Conservation (phyloP, 2,888 invertebrate genomes). For the Nemoura dubitans region DNA sequence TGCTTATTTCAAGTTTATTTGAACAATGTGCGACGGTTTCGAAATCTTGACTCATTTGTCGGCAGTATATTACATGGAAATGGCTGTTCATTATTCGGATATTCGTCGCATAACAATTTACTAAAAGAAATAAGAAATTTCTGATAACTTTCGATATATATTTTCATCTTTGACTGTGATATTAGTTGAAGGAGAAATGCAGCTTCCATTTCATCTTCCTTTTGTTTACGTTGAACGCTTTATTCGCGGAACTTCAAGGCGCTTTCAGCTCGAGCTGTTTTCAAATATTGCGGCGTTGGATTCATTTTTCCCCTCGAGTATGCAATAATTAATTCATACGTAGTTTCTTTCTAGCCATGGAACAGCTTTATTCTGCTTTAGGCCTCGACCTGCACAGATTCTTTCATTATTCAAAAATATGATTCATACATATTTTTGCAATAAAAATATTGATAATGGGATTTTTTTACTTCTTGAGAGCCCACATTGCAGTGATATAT, state of each 20-base stretch:
- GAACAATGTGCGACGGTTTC: neutral
- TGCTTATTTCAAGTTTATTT: neutral
- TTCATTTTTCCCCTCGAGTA: neutral
- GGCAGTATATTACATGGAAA: neutral
- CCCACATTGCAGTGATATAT: neutral
- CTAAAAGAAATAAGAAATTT: neutral
- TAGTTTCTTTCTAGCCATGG: neutral
- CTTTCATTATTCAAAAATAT: conserved; percentile 30
- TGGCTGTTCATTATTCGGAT: neutral
- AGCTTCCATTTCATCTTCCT: neutral
- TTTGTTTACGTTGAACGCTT: neutral
- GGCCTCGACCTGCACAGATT: neutral
- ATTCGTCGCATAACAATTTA: neutral
- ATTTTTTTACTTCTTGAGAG: neutral
- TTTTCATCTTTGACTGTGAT: neutral
- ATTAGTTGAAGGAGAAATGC: neutral
- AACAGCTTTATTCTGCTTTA: neutral
- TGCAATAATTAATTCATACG: neutral
- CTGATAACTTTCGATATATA: neutral
- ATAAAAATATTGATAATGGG: conserved; percentile 29
- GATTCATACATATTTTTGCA: conserved; percentile 28
- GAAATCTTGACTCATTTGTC: too few relatives aligned
- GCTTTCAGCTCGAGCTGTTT: neutral
- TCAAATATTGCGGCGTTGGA: neutral
- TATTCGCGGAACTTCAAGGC: neutral